These are phyloP conservation scores for Clarias fuscus DNA, from an alignment of 2,797 vertebrate species.

Conservation along the genomic window DNA sequence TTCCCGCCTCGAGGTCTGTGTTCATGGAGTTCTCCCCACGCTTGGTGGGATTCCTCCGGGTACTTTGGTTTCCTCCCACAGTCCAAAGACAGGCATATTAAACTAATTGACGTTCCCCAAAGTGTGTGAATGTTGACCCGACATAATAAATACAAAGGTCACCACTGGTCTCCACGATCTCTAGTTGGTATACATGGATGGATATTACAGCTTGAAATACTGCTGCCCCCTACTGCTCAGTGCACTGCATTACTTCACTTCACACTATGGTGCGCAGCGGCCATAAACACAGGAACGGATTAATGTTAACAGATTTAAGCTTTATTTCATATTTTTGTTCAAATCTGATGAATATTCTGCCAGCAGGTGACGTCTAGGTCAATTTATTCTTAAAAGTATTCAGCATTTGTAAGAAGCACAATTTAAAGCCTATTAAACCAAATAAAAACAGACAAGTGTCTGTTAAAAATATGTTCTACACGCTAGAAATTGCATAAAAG, in stretches of 20 bases:
- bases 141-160: too few relatives aligned
- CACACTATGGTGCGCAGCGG: background rate
- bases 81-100: too few relatives aligned
- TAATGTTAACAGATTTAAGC: slow-evolving; percentile 51
- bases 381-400: slow-evolving; percentile 33
- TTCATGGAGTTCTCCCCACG: too few relatives aligned
- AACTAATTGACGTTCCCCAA: too few relatives aligned
- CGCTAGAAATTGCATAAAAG: slow-evolving; percentile 48
- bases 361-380: slow-evolving; percentile 70
- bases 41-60: too few relatives aligned
- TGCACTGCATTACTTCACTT: background rate
- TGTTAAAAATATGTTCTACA: slow-evolving; percentile 46
- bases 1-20: too few relatives aligned
- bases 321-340: slow-evolving; percentile 66
- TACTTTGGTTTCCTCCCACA: too few relatives aligned
- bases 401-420: slow-evolving; percentile 62
- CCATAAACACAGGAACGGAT: slow-evolving; percentile 19
- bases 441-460: slow-evolving; percentile 25
- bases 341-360: slow-evolving; percentile 71
- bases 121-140: too few relatives aligned
- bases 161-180: too few relatives aligned
- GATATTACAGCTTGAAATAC: background rate
- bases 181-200: too few relatives aligned
- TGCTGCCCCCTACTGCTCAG: slow-evolving; percentile 42
- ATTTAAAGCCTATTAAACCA: slow-evolving; percentile 42